Percentiles rank a stretch among this genome's conserved stretches.
Evolutionary conservation across 2,797 vertebrate species (phyloP).

Genomic region (Arnoldichthys spilopterus): DNA sequence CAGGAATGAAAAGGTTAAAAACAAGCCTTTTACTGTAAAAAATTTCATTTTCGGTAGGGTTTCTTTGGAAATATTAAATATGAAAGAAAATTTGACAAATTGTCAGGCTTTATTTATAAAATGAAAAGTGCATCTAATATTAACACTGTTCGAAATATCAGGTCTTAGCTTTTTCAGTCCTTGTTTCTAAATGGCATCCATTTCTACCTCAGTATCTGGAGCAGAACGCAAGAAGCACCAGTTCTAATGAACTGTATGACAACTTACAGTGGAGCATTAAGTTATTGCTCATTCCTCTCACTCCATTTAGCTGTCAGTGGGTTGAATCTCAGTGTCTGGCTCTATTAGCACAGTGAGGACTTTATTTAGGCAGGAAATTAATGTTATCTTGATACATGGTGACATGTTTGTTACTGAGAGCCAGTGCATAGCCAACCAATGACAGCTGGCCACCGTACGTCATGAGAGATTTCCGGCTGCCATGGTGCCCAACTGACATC

Average conservation of each 20-base stretch:
- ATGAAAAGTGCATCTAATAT: neutral
- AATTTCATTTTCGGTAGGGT: neutral
- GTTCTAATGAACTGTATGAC: slow-evolving; percentile 29
- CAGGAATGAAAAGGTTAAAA: slow-evolving; percentile 20
- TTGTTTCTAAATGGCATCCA: neutral
- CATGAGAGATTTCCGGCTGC: slow-evolving; percentile 51
- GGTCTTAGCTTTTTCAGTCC: neutral
- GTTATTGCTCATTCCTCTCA: slow-evolving; percentile 31
- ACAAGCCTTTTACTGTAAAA: neutral
- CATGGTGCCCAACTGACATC: slow-evolving; percentile 51
- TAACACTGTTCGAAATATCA: neutral
- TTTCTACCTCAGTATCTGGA: slow-evolving; percentile 31
- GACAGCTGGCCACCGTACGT: slow-evolving; percentile 47
- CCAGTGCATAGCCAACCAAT: slow-evolving; percentile 43
- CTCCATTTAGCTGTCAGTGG: slow-evolving; percentile 41
- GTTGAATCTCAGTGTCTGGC: slow-evolving; percentile 23
- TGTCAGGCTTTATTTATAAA: neutral
- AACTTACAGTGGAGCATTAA: slow-evolving; percentile 37
- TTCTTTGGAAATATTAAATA: neutral
- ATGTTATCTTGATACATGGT: slow-evolving; percentile 57
- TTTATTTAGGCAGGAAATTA: slow-evolving; percentile 47
- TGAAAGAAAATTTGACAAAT: slow-evolving; percentile 5
- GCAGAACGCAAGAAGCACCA: slow-evolving; percentile 13
- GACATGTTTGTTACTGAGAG: slow-evolving; percentile 56
- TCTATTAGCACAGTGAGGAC: slow-evolving; percentile 9